phyloP scores from a whole-genome alignment of 2,888 invertebrate species.

The Hofmannophila pseudospretella region DNA sequence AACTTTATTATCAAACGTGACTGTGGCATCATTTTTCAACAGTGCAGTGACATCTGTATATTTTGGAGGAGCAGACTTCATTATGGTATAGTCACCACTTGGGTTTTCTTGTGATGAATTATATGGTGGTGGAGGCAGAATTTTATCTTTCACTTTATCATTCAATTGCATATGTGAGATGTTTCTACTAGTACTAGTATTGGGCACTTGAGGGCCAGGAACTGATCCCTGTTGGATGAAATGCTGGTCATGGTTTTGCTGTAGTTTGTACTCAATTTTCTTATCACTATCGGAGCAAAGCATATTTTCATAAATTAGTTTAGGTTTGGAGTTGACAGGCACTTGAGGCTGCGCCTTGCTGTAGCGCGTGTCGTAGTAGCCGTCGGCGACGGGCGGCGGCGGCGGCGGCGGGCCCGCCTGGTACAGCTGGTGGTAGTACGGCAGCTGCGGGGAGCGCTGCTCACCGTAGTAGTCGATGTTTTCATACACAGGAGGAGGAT shows the following conservation, averaged over 20 bases:
- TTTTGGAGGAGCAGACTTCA: constrained; percentile 72
- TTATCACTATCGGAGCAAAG: constrained; percentile 64
- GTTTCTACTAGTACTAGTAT: constrained; percentile 46
- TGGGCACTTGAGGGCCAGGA: constrained; percentile 66
- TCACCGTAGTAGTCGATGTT: constrained; percentile 88
- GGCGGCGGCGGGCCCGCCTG: constrained; percentile 59
- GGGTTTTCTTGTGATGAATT: constrained; percentile 48
- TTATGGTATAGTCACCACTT: constrained; percentile 65
- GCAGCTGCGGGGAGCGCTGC: constrained; percentile 74
- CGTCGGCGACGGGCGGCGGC: constrained; percentile 61
- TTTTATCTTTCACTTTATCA: constrained; percentile 72
- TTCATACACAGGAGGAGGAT: constrained; percentile 82
- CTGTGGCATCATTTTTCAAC: constrained; percentile 52
- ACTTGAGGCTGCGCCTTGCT: constrained; percentile 91
- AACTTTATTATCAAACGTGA: constrained; percentile 63
- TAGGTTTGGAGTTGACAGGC: constrained; percentile 75
- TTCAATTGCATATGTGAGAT: constrained; percentile 40
- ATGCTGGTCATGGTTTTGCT: constrained; percentile 50
- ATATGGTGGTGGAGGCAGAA: constrained; percentile 71
- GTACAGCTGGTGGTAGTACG: constrained; percentile 80
- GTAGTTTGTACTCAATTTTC: constrained; percentile 55
- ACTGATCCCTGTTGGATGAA: constrained; percentile 63
- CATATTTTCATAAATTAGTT: constrained; percentile 71
- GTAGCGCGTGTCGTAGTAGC: constrained; percentile 75
- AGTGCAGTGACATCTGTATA: constrained; percentile 67